Evolutionary conservation across 2,113 vertebrate species (phyloP).

Genomic region (Terrapene triunguis): DNA sequence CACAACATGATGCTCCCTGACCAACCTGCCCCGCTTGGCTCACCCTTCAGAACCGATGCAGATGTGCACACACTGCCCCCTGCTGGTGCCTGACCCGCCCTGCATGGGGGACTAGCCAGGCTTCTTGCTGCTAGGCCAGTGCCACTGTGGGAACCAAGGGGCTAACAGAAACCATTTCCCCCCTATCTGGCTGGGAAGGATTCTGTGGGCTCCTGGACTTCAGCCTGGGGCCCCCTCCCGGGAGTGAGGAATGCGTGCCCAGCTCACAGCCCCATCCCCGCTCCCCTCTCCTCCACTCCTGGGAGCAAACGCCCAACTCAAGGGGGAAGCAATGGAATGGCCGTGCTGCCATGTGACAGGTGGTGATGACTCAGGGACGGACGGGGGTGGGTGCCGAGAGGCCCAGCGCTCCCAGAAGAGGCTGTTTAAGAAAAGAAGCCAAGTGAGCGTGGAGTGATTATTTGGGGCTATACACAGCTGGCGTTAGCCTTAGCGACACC

Average conservation of each 20-base stretch:
- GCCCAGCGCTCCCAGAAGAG: constrained; percentile 47
- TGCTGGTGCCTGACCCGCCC: not conserved
- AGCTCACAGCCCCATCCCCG: fast-evolving
- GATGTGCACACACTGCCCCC: fast-evolving
- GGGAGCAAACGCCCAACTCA: not conserved
- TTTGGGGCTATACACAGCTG: constrained; percentile 58
- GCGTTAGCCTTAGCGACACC: constrained; percentile 26
- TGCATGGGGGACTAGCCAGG: fast-evolving
- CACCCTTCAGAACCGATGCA: not conserved
- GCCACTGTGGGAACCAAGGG: fast-evolving
- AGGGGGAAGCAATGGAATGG: not conserved
- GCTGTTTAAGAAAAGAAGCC: constrained; percentile 64
- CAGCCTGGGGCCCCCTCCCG: fast-evolving
- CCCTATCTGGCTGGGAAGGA: not conserved
- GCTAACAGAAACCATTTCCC: fast-evolving
- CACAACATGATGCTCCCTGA: not conserved
- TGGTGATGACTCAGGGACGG: not conserved
- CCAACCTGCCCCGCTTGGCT: fast-evolving
- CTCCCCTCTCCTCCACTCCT: not conserved
- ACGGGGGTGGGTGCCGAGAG: not conserved
- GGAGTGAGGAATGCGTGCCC: fast-evolving
- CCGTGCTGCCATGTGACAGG: not conserved
- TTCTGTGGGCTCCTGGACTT: not conserved
- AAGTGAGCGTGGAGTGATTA: constrained; percentile 64
- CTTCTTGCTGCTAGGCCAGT: fast-evolving